Base-by-base conservation (phyloP, 2,888 invertebrate genomes). In the Amiota mariae region DNA sequence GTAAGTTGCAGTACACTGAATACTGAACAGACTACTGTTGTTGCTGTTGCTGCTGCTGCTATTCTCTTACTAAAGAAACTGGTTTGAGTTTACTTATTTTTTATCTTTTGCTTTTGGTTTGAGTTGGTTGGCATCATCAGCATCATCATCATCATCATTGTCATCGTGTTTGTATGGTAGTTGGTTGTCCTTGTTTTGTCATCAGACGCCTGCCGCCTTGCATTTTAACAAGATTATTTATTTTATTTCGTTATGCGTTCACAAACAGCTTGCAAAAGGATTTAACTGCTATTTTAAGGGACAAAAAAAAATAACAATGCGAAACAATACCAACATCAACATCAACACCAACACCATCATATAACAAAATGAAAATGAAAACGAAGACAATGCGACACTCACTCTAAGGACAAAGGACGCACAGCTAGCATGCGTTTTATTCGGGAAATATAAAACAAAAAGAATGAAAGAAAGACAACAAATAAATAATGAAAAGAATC, bases 171-270 rank as follows among this genome's bases (percentile, higher is more conserved):
- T 54, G 54, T 72, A 72, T 72, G 73, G 56, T 36, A 71, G 72
- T 73, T 74, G 77, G 77, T 47, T 57, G 59, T 59, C 64, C 47
- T 64, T 59, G 48, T 71, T 1, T 51, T n/a, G 36, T 70, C 36
- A 36, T 36, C 36, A 36, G 36, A 36, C 70, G 76, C 68, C 70
- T 74, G 74, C 72, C 74, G 74, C 82, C 75, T 79, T 83, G 75
- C 80, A 80, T 85, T 85, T 86, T 85, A 83, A 83, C 80, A 76
- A 82, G 83, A 84, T 86, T 84, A 86, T 84, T 85, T 86, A 83
- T 84, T 82, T 84, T 86, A 86, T 84, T 85, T 84, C 81, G 85
- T 84, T 84, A 82, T 84, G 83, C 83, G 84, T 80, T 76, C 9
- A 78, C 85, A 86, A 83, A 86, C 83, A 86, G 82, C 83, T 83